Percentiles rank a stretch among this genome's conserved stretches.
Conservation (phyloP, 2,113 vertebrate species). For the Carassius gibelio region DNA sequence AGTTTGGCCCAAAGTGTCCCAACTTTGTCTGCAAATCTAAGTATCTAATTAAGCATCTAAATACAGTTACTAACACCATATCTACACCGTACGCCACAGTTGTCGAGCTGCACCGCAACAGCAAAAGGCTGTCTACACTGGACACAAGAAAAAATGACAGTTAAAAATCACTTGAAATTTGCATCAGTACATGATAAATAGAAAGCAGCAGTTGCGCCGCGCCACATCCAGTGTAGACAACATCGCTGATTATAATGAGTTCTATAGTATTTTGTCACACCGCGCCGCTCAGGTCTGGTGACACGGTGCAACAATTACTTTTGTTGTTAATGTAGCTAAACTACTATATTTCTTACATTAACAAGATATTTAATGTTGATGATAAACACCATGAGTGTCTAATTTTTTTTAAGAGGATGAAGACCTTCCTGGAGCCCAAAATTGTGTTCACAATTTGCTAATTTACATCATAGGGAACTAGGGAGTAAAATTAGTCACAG, state of each 20-base stretch:
- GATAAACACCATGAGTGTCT: background rate
- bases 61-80: background rate
- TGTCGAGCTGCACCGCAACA: no score
- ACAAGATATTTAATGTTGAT: background rate
- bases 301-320: background rate
- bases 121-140: no score
- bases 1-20: background rate
- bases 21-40: slow-evolving; percentile 18
- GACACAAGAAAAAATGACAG: no score
- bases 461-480: background rate
- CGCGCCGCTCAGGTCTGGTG: no score
- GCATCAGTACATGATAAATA: no score
- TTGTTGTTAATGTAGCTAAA: background rate
- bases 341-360: background rate
- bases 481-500: background rate
- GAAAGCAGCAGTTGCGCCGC: no score
- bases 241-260: no score
- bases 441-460: background rate
- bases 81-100: no score
- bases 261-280: no score
- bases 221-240: no score
- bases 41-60: background rate
- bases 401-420: background rate
- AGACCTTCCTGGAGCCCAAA: background rate
- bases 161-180: no score